phyloP scores from a whole-genome alignment of 2,113 vertebrate species.

The Ascaphus truei region DNA sequence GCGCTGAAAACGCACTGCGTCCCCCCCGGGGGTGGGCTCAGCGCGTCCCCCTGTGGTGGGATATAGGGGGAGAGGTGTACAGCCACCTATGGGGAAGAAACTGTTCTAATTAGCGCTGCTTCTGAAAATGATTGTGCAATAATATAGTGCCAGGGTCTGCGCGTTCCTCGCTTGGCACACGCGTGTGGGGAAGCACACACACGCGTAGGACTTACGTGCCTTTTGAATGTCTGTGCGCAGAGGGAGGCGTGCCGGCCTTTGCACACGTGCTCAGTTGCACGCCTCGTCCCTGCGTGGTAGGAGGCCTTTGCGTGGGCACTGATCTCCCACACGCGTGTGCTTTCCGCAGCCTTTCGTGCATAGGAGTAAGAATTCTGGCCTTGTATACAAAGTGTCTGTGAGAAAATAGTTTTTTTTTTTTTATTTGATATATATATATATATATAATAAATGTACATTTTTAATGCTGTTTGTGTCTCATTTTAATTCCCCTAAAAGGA shows the following conservation, averaged over 20 bases:
- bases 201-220: conserved; percentile 15
- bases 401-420: not conserved
- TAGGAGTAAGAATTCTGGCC: not conserved
- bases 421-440: conserved; percentile 12
- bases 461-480: not conserved
- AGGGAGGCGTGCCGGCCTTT: not conserved
- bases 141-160: conserved; percentile 13
- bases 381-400: no score
- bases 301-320: conserved; percentile 25
- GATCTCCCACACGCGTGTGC: conserved; percentile 3
- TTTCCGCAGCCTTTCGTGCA: not conserved
- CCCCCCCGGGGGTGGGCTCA: no score
- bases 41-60: no score
- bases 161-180: no score
- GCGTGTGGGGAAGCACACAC: conserved; percentile 1
- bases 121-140: conserved; percentile 30
- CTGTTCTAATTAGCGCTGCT: not conserved
- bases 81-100: not conserved
- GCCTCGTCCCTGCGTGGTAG: conserved; percentile 2
- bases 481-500: no score
- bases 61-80: no score
- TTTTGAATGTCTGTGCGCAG: conserved; percentile 22
- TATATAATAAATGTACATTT: conserved; percentile 30
- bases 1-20: no score
- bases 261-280: not conserved